Percentiles rank a stretch among this genome's conserved stretches.
Evolutionary conservation across 2,797 vertebrate genomes (phyloP).

Genomic region (Masticophis lateralis): DNA sequence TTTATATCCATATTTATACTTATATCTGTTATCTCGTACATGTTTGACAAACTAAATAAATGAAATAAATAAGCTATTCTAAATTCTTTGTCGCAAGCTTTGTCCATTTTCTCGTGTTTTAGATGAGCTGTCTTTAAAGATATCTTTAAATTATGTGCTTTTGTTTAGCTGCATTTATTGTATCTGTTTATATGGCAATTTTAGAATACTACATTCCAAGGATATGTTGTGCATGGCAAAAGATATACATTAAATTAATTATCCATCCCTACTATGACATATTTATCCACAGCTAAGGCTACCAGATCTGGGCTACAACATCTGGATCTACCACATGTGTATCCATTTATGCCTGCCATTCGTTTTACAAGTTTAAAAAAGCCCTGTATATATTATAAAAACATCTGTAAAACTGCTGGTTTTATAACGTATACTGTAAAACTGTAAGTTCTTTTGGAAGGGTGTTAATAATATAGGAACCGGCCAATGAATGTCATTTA

Average conservation of each 20-base stretch:
- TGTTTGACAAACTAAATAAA: too few species aligned
- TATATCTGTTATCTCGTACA: too few species aligned
- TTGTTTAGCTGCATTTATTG: background rate
- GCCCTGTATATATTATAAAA: background rate
- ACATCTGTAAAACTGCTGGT: background rate
- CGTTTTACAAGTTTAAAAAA: background rate
- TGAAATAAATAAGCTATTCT: background rate
- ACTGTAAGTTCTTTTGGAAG: background rate
- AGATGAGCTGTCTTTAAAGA: background rate
- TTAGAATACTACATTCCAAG: background rate
- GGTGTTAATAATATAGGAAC: background rate
- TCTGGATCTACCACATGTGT: background rate
- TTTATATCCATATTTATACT: too few species aligned
- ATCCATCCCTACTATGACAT: background rate
- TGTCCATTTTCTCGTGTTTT: background rate
- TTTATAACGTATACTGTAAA: background rate
- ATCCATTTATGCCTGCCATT: background rate
- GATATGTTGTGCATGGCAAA: background rate
- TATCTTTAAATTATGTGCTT: background rate
- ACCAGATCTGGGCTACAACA: background rate
- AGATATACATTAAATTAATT: background rate
- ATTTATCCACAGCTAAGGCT: background rate
- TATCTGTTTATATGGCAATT: background rate
- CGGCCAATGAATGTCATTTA: background rate
- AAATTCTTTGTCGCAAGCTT: background rate